These are phyloP conservation scores for Morone saxatilis DNA, from an alignment of 2,113 vertebrate species.

Conservation along the genomic window DNA sequence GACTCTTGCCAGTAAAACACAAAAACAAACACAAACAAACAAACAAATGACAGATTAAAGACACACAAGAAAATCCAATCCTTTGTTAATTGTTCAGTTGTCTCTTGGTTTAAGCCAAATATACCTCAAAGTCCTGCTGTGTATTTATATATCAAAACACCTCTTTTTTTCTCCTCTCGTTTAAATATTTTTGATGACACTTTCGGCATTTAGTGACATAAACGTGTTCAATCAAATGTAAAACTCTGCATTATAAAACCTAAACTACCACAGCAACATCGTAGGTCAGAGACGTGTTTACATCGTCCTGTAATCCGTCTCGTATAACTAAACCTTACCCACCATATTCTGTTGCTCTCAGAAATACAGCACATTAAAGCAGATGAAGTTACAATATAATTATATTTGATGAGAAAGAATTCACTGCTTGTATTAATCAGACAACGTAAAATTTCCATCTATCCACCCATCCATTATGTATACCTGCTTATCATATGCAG, in stretches of 20 bases:
- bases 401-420: conserved; percentile 31
- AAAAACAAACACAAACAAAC: not conserved
- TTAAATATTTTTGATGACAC: not conserved
- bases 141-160: not conserved
- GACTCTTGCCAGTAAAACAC: not conserved
- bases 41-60: not conserved
- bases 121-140: not conserved
- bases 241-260: not conserved
- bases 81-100: not conserved
- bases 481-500: conserved; percentile 44
- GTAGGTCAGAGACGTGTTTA: not conserved
- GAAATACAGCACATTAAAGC: not conserved
- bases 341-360: not conserved
- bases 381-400: conserved; percentile 13
- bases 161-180: not conserved
- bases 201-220: not conserved
- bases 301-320: not conserved
- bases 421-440: conserved; percentile 17
- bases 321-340: not conserved
- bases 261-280: not conserved
- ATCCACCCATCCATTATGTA: conserved; percentile 46
- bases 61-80: not conserved
- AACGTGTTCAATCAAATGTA: not conserved
- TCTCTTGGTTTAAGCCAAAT: not conserved
- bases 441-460: conserved; percentile 36